phyloP scores from a whole-genome alignment of 2,888 invertebrate species.

The Agrenia bidenticulata region DNA sequence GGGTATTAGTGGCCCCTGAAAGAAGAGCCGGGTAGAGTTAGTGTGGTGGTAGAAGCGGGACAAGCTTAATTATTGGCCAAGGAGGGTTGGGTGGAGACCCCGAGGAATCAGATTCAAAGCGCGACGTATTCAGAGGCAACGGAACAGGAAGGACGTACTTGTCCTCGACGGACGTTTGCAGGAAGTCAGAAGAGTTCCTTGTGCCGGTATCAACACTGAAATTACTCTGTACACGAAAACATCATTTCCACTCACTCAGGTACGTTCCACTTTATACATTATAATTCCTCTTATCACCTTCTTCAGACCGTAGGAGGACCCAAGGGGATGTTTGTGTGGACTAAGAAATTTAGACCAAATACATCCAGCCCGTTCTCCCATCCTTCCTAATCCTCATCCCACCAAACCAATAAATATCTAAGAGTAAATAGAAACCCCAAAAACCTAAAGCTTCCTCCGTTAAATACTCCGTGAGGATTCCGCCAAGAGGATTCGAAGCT shows the following conservation, averaged over 20 bases:
- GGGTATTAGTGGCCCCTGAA: slow-evolving; percentile 4
- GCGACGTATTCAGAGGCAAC: slow-evolving; percentile 51
- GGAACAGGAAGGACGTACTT: slow-evolving; percentile 54
- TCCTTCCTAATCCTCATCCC: not conserved
- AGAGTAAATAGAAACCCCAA: slow-evolving; percentile 12
- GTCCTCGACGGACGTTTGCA: slow-evolving; percentile 53
- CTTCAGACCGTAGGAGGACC: not conserved
- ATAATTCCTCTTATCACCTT: not conserved
- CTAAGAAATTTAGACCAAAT: too few relatives aligned
- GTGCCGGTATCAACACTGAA: slow-evolving; percentile 53
- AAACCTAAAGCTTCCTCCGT: slow-evolving; percentile 13
- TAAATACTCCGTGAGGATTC: too few relatives aligned
- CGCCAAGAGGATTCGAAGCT: too few relatives aligned
- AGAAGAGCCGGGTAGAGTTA: slow-evolving; percentile 14
- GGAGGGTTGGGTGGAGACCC: slow-evolving; percentile 47
- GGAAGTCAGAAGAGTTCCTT: slow-evolving; percentile 53
- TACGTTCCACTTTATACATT: slow-evolving; percentile 5
- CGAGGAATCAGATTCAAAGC: slow-evolving; percentile 49
- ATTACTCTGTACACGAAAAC: slow-evolving; percentile 52
- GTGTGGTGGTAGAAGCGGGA: slow-evolving; percentile 35
- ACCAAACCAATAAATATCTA: slow-evolving; percentile 5
- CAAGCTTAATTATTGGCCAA: slow-evolving; percentile 52
- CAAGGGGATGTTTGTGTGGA: too few relatives aligned
- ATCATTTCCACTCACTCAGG: slow-evolving; percentile 48
- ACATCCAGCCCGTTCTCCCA: too few relatives aligned